Conservation (phyloP, 2,797 vertebrate species). For the Sebastiscus albofasciatus region DNA sequence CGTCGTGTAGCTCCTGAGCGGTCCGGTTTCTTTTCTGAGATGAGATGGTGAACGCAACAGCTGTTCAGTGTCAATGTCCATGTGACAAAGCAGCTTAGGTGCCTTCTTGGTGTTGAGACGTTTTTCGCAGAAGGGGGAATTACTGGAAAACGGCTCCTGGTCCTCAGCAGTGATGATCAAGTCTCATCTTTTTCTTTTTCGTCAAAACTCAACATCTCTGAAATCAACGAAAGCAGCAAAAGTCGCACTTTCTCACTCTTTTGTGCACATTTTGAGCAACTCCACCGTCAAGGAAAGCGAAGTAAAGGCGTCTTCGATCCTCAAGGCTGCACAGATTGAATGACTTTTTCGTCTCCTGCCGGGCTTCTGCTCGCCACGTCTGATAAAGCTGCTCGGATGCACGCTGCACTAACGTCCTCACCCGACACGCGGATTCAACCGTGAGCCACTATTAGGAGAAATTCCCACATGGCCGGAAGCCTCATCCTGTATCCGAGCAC, state of each 20-base stretch:
- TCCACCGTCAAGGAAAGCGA: background rate
- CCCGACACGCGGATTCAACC: conserved; percentile 5
- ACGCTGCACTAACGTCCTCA: conserved; percentile 12
- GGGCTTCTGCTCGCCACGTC: background rate
- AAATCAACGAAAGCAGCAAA: background rate
- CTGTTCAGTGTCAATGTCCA: conserved; percentile 58
- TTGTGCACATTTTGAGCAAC: conserved; percentile 53
- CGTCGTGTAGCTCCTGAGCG: background rate
- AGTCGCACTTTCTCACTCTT: conserved; percentile 4
- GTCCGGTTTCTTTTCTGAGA: conserved; percentile 21
- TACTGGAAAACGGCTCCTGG: conserved; percentile 38
- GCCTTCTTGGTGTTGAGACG: conserved; percentile 17
- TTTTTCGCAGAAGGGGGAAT: conserved; percentile 33
- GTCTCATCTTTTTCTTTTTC: background rate
- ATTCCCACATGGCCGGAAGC: conserved; percentile 66
- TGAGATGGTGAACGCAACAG: conserved; percentile 48
- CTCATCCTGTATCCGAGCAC: conserved; percentile 55
- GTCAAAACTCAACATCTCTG: background rate
- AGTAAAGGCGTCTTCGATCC: conserved; percentile 2
- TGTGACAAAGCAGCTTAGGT: conserved; percentile 36
- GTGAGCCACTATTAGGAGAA: conserved; percentile 36
- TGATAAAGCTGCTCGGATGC: conserved; percentile 19
- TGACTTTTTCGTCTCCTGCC: conserved; percentile 7
- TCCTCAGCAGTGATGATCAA: conserved; percentile 11
- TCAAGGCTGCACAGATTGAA: conserved; percentile 26